These are phyloP conservation scores for Epinotia ramella DNA, from an alignment of 2,888 invertebrate genomes.

Conservation along the genomic window DNA sequence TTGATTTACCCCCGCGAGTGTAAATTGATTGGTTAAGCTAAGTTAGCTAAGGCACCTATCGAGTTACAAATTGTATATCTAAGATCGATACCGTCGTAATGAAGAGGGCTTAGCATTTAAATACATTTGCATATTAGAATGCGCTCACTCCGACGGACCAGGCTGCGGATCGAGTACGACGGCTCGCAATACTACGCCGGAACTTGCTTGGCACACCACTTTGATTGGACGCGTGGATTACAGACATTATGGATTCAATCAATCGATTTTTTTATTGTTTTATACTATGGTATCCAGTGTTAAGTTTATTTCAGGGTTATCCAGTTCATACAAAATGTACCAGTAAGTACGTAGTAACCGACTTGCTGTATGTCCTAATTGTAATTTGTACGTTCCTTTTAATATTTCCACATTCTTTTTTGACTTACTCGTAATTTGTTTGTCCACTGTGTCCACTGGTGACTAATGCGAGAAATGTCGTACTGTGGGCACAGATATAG, in stretches of 20 bases:
- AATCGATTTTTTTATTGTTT: neutral
- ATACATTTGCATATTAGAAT: constrained; percentile 85
- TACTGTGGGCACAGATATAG: no score
- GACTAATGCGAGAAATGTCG: no score
- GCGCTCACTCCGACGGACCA: constrained; percentile 68
- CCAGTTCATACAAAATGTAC: neutral
- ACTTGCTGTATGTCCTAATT: no score
- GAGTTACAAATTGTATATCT: constrained; percentile 84
- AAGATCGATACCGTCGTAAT: constrained; percentile 84
- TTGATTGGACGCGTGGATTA: constrained; percentile 29
- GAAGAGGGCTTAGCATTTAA: constrained; percentile 85
- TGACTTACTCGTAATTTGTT: no score
- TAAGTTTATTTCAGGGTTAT: no score
- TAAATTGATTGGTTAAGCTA: constrained; percentile 74
- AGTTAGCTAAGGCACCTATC: constrained; percentile 68
- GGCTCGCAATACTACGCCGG: constrained; percentile 41
- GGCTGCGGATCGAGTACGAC: constrained; percentile 47
- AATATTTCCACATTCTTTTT: no score
- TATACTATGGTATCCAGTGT: neutral
- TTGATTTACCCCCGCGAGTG: constrained; percentile 54
- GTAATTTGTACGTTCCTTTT: no score
- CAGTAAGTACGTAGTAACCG: neutral
- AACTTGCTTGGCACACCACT: constrained; percentile 35
- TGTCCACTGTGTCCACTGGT: no score
- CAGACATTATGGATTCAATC: constrained; percentile 17